A percentile compares a stretch with the other conserved stretches of the same genome.
These are phyloP conservation scores for Oncopeltus fasciatus DNA, from an alignment of 1,140 invertebrate genomes.

Conservation along the genomic window DNA sequence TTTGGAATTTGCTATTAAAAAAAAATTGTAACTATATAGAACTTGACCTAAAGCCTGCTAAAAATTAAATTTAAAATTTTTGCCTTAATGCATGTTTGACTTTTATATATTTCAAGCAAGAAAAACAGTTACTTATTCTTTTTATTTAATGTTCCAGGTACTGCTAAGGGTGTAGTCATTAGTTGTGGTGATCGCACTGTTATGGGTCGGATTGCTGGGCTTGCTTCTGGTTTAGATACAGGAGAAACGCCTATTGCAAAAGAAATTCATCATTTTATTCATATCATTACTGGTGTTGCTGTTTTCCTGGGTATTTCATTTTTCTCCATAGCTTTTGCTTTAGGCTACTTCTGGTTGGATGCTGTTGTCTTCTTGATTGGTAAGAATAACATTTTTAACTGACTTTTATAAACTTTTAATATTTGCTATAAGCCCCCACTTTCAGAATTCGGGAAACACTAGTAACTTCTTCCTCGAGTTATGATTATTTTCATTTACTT, in stretches of 20 bases:
- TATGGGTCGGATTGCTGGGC: constrained; percentile 95
- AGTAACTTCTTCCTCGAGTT: too few species aligned
- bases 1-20: too few species aligned
- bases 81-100: neutral
- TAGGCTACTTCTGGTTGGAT: constrained; percentile 95
- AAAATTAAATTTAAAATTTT: neutral
- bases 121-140: neutral
- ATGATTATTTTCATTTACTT: too few species aligned
- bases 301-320: constrained; percentile 95
- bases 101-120: neutral
- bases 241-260: constrained; percentile 95
- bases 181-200: constrained; percentile 94
- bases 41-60: neutral
- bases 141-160: constrained; percentile 38
- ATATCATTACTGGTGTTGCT: constrained; percentile 94
- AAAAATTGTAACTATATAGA: too few species aligned
- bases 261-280: constrained; percentile 98
- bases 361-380: constrained; percentile 97
- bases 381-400: too few species aligned
- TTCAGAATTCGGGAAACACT: too few species aligned
- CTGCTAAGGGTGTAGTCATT: constrained; percentile 87
- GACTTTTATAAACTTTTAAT: too few species aligned
- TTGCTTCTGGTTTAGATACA: constrained; percentile 90
- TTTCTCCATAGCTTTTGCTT: constrained; percentile 91
- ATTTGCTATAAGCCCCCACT: too few species aligned